Conservation (phyloP, 2,888 invertebrate species). For the Heliconius hortense region DNA sequence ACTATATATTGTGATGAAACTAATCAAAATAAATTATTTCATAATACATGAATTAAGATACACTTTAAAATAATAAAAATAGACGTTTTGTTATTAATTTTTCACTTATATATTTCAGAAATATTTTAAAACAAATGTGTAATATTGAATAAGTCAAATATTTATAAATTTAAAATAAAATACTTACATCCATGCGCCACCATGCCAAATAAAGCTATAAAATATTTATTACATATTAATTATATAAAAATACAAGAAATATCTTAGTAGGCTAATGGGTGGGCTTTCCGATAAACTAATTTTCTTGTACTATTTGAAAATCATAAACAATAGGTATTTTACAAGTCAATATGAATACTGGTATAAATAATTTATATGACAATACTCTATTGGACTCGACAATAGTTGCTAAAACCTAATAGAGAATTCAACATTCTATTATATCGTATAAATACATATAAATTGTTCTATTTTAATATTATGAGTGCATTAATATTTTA, state of each 20-base stretch:
- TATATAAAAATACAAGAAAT: neutral
- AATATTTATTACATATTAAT: conserved; percentile 8
- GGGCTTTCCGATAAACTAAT: conserved; percentile 21
- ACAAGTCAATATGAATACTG: conserved; percentile 31
- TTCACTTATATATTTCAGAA: neutral
- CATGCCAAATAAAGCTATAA: neutral
- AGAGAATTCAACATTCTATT: conserved; percentile 6
- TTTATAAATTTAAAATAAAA: neutral
- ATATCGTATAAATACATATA: conserved; percentile 3
- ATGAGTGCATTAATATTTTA: neutral
- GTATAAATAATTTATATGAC: conserved; percentile 32
- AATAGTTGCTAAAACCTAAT: conserved; percentile 25
- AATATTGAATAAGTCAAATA: neutral
- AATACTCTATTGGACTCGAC: conserved; percentile 30
- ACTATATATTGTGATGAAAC: conserved; percentile 15
- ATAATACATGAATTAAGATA: neutral
- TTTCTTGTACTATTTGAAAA: conserved; percentile 24
- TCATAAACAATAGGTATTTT: conserved; percentile 36
- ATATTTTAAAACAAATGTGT: neutral
- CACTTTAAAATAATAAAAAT: neutral
- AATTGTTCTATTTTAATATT: neutral
- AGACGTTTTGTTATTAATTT: neutral
- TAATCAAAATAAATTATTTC: neutral
- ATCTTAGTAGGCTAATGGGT: conserved; percentile 5
- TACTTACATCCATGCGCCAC: neutral